Evolutionary conservation across 2,888 invertebrate genomes (phyloP).

Genomic region (Empis stercorea): DNA sequence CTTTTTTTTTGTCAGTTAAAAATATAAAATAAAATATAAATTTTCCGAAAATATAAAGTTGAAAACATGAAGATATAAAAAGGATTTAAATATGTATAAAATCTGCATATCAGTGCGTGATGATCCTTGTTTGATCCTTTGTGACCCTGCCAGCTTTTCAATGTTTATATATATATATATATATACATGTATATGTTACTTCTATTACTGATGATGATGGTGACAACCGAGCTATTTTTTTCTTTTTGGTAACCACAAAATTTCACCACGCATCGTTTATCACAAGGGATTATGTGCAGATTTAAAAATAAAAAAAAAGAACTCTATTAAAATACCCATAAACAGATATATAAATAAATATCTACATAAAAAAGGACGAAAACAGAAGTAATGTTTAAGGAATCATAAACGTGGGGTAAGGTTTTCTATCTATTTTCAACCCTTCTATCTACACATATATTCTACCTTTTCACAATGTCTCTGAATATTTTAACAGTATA

Average conservation of each 20-base stretch:
- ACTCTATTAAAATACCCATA: no score
- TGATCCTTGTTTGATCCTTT: neutral
- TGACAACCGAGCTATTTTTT: neutral
- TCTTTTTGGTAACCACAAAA: constrained; percentile 3
- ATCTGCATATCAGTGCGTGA: constrained; percentile 11
- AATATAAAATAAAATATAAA: neutral
- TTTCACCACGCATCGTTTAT: constrained; percentile 8
- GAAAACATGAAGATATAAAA: neutral
- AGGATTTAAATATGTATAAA: constrained; percentile 8
- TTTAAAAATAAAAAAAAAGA: neutral
- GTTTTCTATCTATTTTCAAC: no score
- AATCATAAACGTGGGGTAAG: no score
- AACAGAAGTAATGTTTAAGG: no score
- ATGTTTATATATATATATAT: neutral
- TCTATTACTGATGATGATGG: neutral
- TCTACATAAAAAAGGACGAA: no score
- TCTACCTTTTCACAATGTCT: neutral
- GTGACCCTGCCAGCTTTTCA: neutral
- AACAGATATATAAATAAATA: no score
- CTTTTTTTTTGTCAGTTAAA: neutral
- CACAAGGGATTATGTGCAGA: constrained; percentile 3
- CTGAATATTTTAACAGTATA: neutral
- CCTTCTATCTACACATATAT: no score
- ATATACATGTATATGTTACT: neutral
- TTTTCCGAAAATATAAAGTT: neutral